Conservation (phyloP, 2,797 vertebrate species). For the Leptodactylus fallax region DNA sequence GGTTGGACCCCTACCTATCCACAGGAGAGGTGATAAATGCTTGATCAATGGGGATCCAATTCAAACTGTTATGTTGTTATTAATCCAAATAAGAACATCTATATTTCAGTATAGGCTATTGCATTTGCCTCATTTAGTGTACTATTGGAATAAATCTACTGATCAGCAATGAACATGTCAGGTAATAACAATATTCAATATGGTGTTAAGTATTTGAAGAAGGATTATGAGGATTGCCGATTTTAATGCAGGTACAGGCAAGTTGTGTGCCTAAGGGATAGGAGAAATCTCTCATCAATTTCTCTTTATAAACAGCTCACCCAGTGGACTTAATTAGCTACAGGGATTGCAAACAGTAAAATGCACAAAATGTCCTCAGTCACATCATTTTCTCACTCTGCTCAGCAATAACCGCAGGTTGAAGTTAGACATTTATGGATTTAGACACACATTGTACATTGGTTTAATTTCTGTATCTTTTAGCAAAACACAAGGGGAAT, state of each 20-base stretch:
- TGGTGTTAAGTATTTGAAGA: background rate
- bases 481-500: background rate
- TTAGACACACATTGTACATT: background rate
- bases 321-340: slow-evolving; percentile 75
- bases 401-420: background rate
- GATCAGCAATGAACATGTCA: background rate
- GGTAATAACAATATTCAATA: slow-evolving; percentile 5
- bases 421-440: background rate
- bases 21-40: too few relatives aligned
- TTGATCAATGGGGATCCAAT: too few relatives aligned
- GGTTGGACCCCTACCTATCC: too few relatives aligned
- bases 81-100: too few relatives aligned
- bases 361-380: slow-evolving; percentile 63
- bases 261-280: slow-evolving; percentile 65
- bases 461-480: background rate
- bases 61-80: too few relatives aligned
- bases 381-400: background rate
- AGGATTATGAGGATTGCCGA: background rate
- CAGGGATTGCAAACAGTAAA: slow-evolving; percentile 64
- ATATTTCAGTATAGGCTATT: background rate
- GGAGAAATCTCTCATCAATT: slow-evolving; percentile 67
- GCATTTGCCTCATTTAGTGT: background rate
- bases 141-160: background rate
- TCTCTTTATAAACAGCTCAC: slow-evolving; percentile 73
- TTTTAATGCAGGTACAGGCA: slow-evolving; percentile 56